Base-by-base conservation (phyloP, 2,113 vertebrate species). In the Leucosticte australis region DNA sequence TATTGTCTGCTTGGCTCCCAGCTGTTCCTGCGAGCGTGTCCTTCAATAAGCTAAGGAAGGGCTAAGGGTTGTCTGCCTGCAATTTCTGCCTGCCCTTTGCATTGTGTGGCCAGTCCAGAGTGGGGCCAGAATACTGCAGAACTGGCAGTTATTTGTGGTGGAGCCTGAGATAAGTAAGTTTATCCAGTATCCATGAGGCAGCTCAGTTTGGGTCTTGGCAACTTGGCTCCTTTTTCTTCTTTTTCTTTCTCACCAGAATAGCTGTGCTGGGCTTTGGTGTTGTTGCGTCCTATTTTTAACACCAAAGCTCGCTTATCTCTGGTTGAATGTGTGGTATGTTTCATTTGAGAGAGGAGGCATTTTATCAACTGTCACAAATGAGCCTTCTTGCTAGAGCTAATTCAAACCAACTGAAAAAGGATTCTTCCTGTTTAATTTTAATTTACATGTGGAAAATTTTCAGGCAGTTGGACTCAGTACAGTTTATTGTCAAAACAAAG, bases 231-330 rank as follows among this genome's bases (percentile, higher is more conserved):
- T 82, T 79, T 57, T 42, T 24, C 14, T 62, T 21, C 3, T 35
- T 37, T 67, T 47, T 15, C 22, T 55, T 78, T 92, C 65, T 77
- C 17, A 35, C 47, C 60, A 42, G 53, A 73, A 33, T 50, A 88
- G 69, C 82, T 90, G 24, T 63, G 63, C 69, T 68, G 59, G 52
- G 47, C 10, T 70, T 71, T 78, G 73, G 37, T 87, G 56, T 4
- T 76, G 60, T n/a, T 67, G n/a, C 6, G 13, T 68, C 69, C 90
- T 95, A 73, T 96, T 97, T 97, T 97, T 95, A 93, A 94, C 85
- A 31, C 42, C 31, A 73, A 70, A 75, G 79, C 55, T 93, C 41
- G 4, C 37, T 94, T 86, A 87, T 56, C 60, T 89, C 44, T 79
- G 17, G 15, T 23, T 87, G 55, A 96, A 77, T 2, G 3, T 28